Base-by-base conservation (phyloP, 2,113 vertebrate genomes). In the Coptodon bakossiorum region DNA sequence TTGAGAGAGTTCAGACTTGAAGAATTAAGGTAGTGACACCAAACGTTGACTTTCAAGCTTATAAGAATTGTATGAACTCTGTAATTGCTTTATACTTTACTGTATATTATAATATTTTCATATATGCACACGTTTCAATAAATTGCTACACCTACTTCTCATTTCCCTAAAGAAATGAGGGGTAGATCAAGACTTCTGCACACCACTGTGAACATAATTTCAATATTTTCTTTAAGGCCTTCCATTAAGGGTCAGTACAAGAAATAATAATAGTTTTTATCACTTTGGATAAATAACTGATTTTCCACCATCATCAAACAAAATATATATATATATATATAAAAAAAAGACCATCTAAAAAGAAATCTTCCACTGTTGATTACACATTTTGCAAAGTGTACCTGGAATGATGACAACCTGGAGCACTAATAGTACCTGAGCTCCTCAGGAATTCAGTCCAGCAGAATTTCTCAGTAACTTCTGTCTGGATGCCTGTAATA, bases 391-490 rank as follows among this genome's bases (percentile, higher is more conserved):
- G 24, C 27, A 50, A 31, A 31, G 16, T 45, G 66, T 4, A 22
- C 7, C 31, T 59, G 16, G 6, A 66, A 76, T 40, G 17, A 80
- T 9, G 66, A 45, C 12, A 38, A 68, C 19, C 2, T 81, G 38
- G 81, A 71, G 11, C 27, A 22, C 17, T 57, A 17, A 79, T 31
- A 66, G 50, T 94, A 99, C 98, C 98, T 98, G 97, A 92, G n/a
- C 84, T 95, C 81, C 92, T 96, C 29, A 99, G 95, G 92, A 98
- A 99, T 84, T 93, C 89, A 34, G 85, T 80, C 98, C 98, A 99
- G 94, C 96, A 95, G 95, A 99, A 98, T 11, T 91, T 71, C 10
- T 94, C 54, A 5, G 93, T 95, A 17, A 94, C 95, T 3, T 85
- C 36, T 0, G 98, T 98, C 80, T 95, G 90, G 43, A 99, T 96